phyloP scores from a whole-genome alignment of 2,888 invertebrate genomes.

The Diabrotica balteata region DNA sequence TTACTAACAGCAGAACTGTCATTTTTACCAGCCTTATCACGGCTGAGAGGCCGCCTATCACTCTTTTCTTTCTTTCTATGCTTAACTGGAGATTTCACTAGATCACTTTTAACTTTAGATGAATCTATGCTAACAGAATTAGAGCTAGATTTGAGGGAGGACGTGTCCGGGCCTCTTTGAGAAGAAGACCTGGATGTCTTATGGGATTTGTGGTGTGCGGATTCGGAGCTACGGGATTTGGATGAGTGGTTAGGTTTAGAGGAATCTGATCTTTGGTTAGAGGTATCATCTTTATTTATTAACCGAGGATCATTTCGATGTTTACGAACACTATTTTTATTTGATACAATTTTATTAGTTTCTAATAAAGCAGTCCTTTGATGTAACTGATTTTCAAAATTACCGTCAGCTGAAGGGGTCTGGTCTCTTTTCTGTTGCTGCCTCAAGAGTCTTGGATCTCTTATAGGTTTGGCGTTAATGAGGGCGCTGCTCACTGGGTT shows the following conservation, averaged over 20 bases:
- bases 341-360: constrained; percentile 59
- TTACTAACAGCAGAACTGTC: constrained; percentile 28
- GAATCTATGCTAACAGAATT: constrained; percentile 45
- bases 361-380: constrained; percentile 53
- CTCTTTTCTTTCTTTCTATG: constrained; percentile 46
- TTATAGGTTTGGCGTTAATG: constrained; percentile 51
- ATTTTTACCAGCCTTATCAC: constrained; percentile 38
- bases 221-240: constrained; percentile 43
- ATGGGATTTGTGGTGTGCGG: constrained; percentile 32
- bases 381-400: constrained; percentile 51
- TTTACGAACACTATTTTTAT: constrained; percentile 58
- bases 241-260: constrained; percentile 48
- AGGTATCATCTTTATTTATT: constrained; percentile 56
- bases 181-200: constrained; percentile 27
- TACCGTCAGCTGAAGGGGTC: constrained; percentile 28
- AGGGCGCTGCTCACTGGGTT: constrained; percentile 62
- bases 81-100: constrained; percentile 45
- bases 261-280: constrained; percentile 45
- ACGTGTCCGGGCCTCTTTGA: constrained; percentile 31
- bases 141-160: constrained; percentile 42
- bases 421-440: constrained; percentile 43
- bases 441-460: constrained; percentile 56
- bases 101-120: constrained; percentile 55
- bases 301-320: constrained; percentile 59
- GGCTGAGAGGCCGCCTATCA: constrained; percentile 42